Conservation (phyloP, 2,888 invertebrate species). For the Rotaria sp. region DNA sequence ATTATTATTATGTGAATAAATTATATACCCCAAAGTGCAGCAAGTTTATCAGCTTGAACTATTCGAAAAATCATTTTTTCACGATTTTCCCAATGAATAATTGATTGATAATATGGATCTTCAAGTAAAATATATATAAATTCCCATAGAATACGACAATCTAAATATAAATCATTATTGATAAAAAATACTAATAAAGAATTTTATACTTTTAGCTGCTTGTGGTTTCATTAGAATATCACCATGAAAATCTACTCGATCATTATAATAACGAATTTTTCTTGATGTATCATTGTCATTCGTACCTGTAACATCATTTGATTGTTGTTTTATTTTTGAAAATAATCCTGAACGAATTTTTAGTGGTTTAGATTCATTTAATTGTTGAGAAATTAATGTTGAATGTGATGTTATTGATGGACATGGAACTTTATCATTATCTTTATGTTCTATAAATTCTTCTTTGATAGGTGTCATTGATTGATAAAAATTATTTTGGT, state of each 20-base stretch:
- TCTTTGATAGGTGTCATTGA: neutral
- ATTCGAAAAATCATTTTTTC: conserved; percentile 39
- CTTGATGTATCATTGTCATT: conserved; percentile 1
- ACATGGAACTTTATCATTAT: neutral
- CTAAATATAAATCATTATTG: neutral
- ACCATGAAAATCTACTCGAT: conserved; percentile 39
- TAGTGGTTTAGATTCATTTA: neutral
- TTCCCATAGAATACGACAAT: conserved; percentile 41
- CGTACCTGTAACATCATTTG: neutral
- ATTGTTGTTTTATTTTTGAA: neutral
- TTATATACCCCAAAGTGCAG: conserved; percentile 38
- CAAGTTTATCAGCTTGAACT: conserved; percentile 40
- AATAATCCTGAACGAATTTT: neutral
- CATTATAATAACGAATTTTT: conserved; percentile 37
- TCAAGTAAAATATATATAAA: conserved; percentile 36
- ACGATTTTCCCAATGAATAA: conserved; percentile 40
- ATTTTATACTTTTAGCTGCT: conserved; percentile 30
- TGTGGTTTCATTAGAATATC: conserved; percentile 37
- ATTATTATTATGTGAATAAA: too few relatives aligned
- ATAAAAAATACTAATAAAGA: neutral
- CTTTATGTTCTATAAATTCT: neutral
- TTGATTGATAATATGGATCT: conserved; percentile 30
- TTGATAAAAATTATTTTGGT: neutral
- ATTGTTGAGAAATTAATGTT: neutral
- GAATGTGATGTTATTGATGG: neutral